Evolutionary conservation across 2,113 vertebrate species (phyloP).

Genomic region (Thamnaconus septentrionalis): DNA sequence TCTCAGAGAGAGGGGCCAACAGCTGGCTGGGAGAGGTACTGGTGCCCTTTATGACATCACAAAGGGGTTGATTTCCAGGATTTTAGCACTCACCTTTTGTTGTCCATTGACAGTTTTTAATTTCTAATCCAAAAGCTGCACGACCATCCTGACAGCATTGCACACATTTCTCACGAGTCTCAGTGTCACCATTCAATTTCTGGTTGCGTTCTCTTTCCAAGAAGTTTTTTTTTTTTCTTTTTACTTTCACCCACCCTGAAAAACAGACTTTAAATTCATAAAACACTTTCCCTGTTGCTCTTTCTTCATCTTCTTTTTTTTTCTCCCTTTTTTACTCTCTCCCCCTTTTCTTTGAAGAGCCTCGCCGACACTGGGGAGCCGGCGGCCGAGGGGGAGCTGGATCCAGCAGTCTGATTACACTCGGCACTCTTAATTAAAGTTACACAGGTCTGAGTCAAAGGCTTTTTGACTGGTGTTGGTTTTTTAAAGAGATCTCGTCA

Average conservation of each 20-base stretch:
- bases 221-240: background rate
- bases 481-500: constrained; percentile 72
- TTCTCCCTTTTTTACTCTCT: too few relatives aligned
- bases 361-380: constrained; percentile 48
- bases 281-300: constrained; percentile 13
- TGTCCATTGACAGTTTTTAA: too few relatives aligned
- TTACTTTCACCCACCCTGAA: too few relatives aligned
- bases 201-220: constrained; percentile 12
- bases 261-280: constrained; percentile 51
- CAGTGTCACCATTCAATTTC: constrained; percentile 1
- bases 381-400: constrained; percentile 49
- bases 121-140: too few relatives aligned
- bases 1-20: too few relatives aligned
- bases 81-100: too few relatives aligned
- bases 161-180: too few relatives aligned
- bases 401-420: constrained; percentile 69
- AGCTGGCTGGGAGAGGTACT: too few relatives aligned
- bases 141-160: too few relatives aligned
- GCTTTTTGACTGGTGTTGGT: constrained; percentile 67
- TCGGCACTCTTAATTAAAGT: constrained; percentile 70
- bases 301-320: background rate
- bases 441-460: constrained; percentile 70
- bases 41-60: too few relatives aligned
- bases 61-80: too few relatives aligned
- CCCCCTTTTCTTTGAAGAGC: constrained; percentile 49